These are phyloP conservation scores for Mamestra brassicae DNA, from an alignment of 2,888 invertebrate genomes.

Conservation along the genomic window DNA sequence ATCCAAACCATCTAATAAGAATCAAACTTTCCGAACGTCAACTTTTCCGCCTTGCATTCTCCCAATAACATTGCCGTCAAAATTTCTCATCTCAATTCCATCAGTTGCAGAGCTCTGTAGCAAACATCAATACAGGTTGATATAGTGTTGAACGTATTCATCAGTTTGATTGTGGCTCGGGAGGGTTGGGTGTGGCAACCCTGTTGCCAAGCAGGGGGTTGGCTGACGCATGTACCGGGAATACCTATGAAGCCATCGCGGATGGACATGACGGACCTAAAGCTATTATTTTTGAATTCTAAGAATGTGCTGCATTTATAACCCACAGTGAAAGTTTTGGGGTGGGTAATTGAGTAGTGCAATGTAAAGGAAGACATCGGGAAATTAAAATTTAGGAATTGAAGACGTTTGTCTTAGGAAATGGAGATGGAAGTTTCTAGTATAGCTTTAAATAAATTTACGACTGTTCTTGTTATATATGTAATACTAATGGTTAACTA, in stretches of 20 bases:
- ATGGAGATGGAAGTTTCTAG: neutral
- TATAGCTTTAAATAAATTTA: neutral
- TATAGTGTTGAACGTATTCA: conserved; percentile 85
- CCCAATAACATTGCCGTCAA: conserved; percentile 44
- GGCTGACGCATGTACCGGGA: conserved; percentile 71
- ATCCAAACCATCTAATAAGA: conserved; percentile 19
- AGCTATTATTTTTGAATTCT: conserved; percentile 45
- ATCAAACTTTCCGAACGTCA: conserved; percentile 29
- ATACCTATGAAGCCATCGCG: conserved; percentile 61
- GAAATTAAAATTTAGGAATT: neutral
- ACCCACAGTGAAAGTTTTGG: neutral
- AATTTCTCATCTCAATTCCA: conserved; percentile 60
- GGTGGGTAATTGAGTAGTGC: neutral
- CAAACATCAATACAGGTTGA: conserved; percentile 64
- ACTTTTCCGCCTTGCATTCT: conserved; percentile 42
- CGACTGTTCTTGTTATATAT: neutral
- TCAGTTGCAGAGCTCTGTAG: conserved; percentile 57
- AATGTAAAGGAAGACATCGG: neutral
- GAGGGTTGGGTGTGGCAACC: conserved; percentile 77
- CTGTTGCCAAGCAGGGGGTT: conserved; percentile 83
- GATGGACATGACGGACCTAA: conserved; percentile 54
- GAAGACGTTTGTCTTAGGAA: neutral
- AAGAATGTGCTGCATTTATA: conserved; percentile 16
- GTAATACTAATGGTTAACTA: neutral
- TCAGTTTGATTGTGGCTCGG: conserved; percentile 84